phyloP scores from a whole-genome alignment of 2,888 invertebrate species.

The Tiliacea citrago region DNA sequence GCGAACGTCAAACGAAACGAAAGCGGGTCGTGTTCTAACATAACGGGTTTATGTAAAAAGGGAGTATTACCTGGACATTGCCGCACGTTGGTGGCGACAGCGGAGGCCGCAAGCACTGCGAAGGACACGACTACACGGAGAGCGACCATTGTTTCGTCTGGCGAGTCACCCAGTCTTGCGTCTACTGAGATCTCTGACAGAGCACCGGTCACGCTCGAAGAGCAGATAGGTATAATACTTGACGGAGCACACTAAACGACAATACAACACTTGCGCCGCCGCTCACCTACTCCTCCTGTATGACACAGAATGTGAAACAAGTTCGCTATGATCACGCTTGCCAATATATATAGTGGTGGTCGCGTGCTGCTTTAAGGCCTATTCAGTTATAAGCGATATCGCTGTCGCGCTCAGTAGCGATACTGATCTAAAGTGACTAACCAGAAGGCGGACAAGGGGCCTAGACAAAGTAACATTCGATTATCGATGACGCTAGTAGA shows the following conservation, averaged over 20 bases:
- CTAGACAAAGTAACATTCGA: no score
- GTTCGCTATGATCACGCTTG: slow-evolving; percentile 27
- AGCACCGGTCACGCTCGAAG: slow-evolving; percentile 39
- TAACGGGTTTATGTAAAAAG: slow-evolving; percentile 74
- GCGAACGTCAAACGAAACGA: slow-evolving; percentile 68
- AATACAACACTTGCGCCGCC: slow-evolving; percentile 25
- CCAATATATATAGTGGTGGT: slow-evolving; percentile 44
- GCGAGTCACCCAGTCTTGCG: slow-evolving; percentile 25
- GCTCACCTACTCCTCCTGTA: slow-evolving; percentile 31
- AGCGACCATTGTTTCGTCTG: slow-evolving; percentile 79
- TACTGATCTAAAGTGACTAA: no score
- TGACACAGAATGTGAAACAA: slow-evolving; percentile 42
- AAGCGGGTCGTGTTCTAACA: slow-evolving; percentile 76
- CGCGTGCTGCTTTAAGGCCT: slow-evolving; percentile 10
- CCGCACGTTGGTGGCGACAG: slow-evolving; percentile 77
- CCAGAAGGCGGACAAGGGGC: no score
- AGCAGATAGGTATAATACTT: slow-evolving; percentile 20
- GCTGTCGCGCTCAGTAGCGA: no score
- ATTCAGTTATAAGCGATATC: no score
- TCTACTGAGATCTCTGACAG: slow-evolving; percentile 30
- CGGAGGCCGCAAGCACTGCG: slow-evolving; percentile 73
- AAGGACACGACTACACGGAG: slow-evolving; percentile 78
- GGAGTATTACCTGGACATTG: slow-evolving; percentile 83
- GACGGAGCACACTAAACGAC: slow-evolving; percentile 24
- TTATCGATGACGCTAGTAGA: no score